A percentile compares a stretch with the other conserved stretches of the same genome.
Conservation (phyloP, 2,113 vertebrate species). For the Callopanchax toddi region DNA sequence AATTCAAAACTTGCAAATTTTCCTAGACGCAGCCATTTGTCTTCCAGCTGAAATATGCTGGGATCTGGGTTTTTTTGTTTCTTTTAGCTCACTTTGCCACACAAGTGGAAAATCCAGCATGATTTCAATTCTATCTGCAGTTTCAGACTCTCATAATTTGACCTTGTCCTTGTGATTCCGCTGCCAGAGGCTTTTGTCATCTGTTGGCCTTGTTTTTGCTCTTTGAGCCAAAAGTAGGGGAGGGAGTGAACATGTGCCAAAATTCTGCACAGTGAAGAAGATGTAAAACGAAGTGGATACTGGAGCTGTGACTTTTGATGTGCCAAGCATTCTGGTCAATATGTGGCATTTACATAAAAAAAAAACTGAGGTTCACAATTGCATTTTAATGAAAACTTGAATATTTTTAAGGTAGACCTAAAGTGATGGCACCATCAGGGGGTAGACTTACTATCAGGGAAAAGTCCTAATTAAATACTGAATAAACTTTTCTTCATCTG, state of each 20-base stretch:
- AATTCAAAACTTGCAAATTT: conserved; percentile 14
- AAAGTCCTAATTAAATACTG: too few species aligned
- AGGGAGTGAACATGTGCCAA: not conserved
- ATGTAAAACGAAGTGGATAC: too few species aligned
- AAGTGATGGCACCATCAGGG: too few species aligned
- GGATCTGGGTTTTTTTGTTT: not conserved
- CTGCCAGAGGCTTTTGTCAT: conserved; percentile 13
- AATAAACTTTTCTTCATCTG: too few species aligned
- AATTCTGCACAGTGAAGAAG: not conserved
- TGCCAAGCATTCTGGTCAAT: too few species aligned
- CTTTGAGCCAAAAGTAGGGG: not conserved
- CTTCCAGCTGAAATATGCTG: not conserved
- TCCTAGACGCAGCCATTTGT: conserved; percentile 3
- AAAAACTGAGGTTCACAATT: too few species aligned
- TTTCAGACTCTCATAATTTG: conserved; percentile 7
- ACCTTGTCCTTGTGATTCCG: conserved; percentile 15
- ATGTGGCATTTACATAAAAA: too few species aligned
- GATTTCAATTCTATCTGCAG: not conserved
- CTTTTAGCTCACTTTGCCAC: not conserved
- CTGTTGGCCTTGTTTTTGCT: conserved; percentile 1
- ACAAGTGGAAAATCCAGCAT: not conserved
- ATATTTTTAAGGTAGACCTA: too few species aligned
- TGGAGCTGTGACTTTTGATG: too few species aligned
- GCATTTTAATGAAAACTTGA: too few species aligned
- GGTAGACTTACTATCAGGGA: too few species aligned